phyloP scores from a whole-genome alignment of 1,140 invertebrate genomes.

The Geopemphigus sp. region DNA sequence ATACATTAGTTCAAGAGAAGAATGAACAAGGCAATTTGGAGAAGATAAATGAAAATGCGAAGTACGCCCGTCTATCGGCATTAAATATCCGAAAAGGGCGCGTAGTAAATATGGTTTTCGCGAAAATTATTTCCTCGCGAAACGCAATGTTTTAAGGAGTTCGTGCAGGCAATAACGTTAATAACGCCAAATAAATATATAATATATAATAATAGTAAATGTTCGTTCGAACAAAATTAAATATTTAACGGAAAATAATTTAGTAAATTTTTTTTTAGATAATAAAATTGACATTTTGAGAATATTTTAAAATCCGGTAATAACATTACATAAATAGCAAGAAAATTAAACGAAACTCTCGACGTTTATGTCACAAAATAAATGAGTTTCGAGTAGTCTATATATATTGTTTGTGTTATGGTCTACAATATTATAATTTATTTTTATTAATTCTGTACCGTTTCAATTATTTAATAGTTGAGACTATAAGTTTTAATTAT shows the following conservation, averaged over 20 bases:
- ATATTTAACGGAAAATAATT: no score
- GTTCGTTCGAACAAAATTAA: not conserved
- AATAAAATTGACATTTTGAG: not conserved
- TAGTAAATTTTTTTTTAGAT: not conserved
- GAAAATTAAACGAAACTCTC: not conserved
- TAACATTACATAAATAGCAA: not conserved
- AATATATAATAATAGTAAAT: no score
- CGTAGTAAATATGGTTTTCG: not conserved
- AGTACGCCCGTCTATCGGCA: not conserved
- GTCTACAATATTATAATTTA: no score
- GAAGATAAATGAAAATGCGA: not conserved
- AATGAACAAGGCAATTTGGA: not conserved
- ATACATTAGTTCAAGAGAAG: not conserved
- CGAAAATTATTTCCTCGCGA: no score
- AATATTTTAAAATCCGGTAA: not conserved
- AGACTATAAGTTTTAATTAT: no score
- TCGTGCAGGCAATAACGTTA: no score
- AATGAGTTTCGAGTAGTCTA: not conserved
- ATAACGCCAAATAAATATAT: not conserved
- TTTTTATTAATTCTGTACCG: no score
- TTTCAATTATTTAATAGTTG: no score
- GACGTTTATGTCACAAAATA: not conserved
- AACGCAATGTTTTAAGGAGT: no score
- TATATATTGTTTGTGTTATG: not conserved
- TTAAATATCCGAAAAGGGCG: not conserved